Conservation (phyloP, 2,797 vertebrate species). For the Notamacropus eugenii region DNA sequence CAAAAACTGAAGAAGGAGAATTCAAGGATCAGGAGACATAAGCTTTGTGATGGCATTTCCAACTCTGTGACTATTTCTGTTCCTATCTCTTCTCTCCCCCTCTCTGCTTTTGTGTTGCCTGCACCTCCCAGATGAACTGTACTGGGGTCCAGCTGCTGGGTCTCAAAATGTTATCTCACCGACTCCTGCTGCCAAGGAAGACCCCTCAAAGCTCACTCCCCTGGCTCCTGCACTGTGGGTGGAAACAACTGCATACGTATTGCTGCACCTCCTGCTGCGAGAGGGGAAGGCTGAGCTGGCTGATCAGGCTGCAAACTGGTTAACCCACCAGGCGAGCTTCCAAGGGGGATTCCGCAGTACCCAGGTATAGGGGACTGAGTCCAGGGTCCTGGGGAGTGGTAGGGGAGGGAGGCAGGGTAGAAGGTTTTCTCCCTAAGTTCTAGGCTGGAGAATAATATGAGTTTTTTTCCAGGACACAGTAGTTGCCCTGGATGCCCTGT, state of each 20-base stretch:
- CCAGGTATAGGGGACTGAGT: slow-evolving; percentile 84
- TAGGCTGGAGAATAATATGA: neutral
- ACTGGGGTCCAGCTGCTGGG: slow-evolving; percentile 57
- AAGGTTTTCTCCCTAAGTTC: neutral
- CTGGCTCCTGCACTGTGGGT: slow-evolving; percentile 84
- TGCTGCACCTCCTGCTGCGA: slow-evolving; percentile 86
- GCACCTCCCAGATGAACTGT: slow-evolving; percentile 56
- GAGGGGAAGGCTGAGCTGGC: slow-evolving; percentile 75
- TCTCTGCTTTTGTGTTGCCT: neutral
- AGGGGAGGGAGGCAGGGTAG: neutral
- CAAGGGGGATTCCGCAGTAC: slow-evolving; percentile 87
- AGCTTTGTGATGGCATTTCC: neutral
- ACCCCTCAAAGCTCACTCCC: slow-evolving; percentile 1
- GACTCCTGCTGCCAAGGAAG: neutral
- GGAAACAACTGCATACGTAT: slow-evolving; percentile 89
- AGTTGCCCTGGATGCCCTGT: slow-evolving; percentile 89
- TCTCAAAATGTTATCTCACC: slow-evolving; percentile 27
- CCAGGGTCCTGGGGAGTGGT: accelerated
- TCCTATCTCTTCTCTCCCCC: neutral
- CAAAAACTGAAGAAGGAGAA: neutral
- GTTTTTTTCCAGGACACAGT: slow-evolving; percentile 88
- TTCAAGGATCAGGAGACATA: neutral
- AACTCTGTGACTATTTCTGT: neutral
- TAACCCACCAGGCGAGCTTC: slow-evolving; percentile 87
- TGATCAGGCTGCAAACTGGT: slow-evolving; percentile 86